Percentiles rank a stretch among this genome's conserved stretches.
Conservation (phyloP, 2,113 vertebrate species). For the Semnornis frantzii region DNA sequence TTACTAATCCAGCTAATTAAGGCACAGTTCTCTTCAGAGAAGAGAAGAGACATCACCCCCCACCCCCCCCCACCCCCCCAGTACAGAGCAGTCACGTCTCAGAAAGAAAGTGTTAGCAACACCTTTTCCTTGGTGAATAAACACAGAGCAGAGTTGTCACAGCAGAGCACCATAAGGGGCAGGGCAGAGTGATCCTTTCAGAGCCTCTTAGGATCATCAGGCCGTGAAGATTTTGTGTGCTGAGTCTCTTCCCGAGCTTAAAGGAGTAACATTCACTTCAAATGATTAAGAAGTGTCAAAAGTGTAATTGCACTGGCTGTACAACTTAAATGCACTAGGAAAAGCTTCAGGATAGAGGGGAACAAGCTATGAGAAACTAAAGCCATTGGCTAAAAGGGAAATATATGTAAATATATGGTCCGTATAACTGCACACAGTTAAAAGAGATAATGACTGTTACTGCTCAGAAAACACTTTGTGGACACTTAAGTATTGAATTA, state of each 20-base stretch:
- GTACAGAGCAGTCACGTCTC: neutral
- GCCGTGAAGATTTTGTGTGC: neutral
- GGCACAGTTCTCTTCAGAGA: neutral
- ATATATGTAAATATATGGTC: neutral
- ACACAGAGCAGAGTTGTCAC: neutral
- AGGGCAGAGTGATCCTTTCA: neutral
- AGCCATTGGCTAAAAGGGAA: neutral
- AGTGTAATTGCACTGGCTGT: neutral
- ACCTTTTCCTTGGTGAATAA: neutral
- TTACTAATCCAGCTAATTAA: neutral
- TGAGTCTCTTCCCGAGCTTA: neutral
- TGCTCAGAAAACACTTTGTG: neutral
- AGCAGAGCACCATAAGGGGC: neutral
- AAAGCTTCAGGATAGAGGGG: neutral
- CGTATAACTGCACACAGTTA: neutral
- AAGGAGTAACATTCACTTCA: neutral
- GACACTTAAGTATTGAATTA: slow-evolving; percentile 10
- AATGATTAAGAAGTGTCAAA: neutral
- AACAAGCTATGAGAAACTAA: neutral
- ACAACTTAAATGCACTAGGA: neutral
- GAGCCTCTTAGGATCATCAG: neutral
- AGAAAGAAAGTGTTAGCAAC: neutral
- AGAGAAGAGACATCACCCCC: neutral
- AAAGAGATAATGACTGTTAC: neutral
- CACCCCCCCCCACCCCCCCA: neutral